Percentiles rank a stretch among this genome's conserved stretches.
phyloP scores from a whole-genome alignment of 2,888 invertebrate genomes.

The Trachelus iudaicus region DNA sequence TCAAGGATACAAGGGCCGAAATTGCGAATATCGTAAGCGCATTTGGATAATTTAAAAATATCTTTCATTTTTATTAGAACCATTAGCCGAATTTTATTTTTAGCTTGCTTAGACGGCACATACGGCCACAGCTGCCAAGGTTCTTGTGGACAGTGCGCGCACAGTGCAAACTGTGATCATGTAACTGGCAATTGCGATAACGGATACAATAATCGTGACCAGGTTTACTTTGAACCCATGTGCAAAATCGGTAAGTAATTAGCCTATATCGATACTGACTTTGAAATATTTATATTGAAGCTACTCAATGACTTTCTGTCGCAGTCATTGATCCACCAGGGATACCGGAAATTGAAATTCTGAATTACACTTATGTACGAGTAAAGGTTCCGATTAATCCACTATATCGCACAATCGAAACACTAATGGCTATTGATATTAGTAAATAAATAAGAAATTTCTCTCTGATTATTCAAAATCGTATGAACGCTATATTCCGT shows the following conservation, averaged over 20 bases:
- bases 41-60: neutral
- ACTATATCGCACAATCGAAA: too few species aligned
- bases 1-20: constrained; percentile 24
- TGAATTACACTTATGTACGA: too few species aligned
- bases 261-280: neutral
- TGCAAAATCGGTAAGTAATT: constrained; percentile 38
- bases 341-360: constrained; percentile 14
- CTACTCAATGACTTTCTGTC: neutral
- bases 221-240: constrained; percentile 31
- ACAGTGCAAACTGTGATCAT: constrained; percentile 19
- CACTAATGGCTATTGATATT: too few species aligned
- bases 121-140: constrained; percentile 47
- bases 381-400: too few species aligned
- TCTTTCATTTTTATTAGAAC: too few species aligned
- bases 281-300: too few species aligned
- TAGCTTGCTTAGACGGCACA: constrained; percentile 29
- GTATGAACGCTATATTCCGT: too few species aligned
- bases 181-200: constrained; percentile 31
- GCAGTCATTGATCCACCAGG: constrained; percentile 10
- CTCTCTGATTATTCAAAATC: too few species aligned
- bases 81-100: neutral
- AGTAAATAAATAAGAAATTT: too few species aligned
- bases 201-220: constrained; percentile 26
- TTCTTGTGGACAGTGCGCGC: constrained; percentile 37
- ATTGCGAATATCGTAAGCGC: constrained; percentile 30